Percentiles rank a stretch among this genome's conserved stretches.
Conservation (phyloP, 2,888 invertebrate species). For the Poecilus cupreus region DNA sequence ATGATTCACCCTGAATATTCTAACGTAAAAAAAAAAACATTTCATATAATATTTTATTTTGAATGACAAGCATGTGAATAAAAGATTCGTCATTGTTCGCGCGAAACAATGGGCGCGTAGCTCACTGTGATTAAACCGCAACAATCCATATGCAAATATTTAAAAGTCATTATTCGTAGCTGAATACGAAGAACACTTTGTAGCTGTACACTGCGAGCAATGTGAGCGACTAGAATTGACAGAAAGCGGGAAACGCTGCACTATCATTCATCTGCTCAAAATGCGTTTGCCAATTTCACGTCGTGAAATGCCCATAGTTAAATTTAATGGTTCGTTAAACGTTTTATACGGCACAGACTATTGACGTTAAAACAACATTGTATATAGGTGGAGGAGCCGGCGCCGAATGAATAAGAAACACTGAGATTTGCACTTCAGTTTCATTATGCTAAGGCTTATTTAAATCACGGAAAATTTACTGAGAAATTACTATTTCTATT, state of each 20-base stretch:
- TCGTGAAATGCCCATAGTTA: conserved; percentile 52
- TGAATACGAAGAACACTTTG: conserved; percentile 42
- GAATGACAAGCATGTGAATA: conserved; percentile 8
- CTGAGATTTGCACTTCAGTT: conserved; percentile 38
- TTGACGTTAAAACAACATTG: conserved; percentile 55
- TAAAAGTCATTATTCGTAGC: conserved; percentile 30
- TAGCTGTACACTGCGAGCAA: not conserved
- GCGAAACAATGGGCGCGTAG: not conserved
- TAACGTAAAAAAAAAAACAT: not conserved
- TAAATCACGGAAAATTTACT: not conserved
- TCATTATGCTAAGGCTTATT: not conserved
- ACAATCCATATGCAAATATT: conserved; percentile 37
- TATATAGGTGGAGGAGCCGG: not conserved
- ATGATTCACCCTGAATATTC: no score
- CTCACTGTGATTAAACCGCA: conserved; percentile 17
- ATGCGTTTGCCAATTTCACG: conserved; percentile 43
- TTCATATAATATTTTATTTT: conserved; percentile 7
- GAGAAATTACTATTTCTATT: not conserved
- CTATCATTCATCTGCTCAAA: conserved; percentile 47
- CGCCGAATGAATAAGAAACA: conserved; percentile 8
- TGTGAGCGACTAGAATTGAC: not conserved
- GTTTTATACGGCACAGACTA: conserved; percentile 48
- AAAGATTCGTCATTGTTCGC: conserved; percentile 6
- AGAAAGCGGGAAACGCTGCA: conserved; percentile 14
- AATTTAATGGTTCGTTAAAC: conserved; percentile 58